phyloP scores from a whole-genome alignment of 2,113 vertebrate species.

The Danionella cerebrum region DNA sequence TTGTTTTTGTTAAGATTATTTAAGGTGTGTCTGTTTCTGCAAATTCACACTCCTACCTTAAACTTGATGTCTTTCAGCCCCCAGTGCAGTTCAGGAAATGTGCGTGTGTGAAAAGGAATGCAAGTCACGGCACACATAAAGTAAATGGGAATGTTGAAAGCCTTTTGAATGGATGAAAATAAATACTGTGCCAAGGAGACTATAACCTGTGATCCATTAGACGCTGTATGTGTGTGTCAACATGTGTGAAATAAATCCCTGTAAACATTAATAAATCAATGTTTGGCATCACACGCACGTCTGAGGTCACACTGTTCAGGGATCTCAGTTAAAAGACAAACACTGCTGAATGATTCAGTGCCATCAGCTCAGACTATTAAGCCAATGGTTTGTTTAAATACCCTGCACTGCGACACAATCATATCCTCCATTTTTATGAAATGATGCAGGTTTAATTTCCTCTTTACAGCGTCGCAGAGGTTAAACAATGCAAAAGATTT shows the following conservation, averaged over 20 bases:
- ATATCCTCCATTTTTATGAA: no score
- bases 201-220: conserved; percentile 18
- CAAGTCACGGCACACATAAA: neutral
- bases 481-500: conserved; percentile 63
- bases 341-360: neutral
- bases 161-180: conserved; percentile 7
- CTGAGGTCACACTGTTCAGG: neutral
- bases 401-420: no score
- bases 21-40: neutral
- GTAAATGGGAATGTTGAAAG: conserved; percentile 20
- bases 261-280: neutral
- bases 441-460: conserved; percentile 43
- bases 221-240: conserved; percentile 20
- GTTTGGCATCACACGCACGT: neutral
- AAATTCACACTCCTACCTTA: neutral
- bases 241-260: neutral
- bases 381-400: no score
- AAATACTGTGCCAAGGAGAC: neutral
- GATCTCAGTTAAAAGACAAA: neutral
- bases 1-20: no score
- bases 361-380: neutral
- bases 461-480: conserved; percentile 54
- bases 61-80: conserved; percentile 12
- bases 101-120: conserved; percentile 41
- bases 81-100: conserved; percentile 41